Base-by-base conservation (phyloP, 1,140 invertebrate species). In the Popillia japonica region DNA sequence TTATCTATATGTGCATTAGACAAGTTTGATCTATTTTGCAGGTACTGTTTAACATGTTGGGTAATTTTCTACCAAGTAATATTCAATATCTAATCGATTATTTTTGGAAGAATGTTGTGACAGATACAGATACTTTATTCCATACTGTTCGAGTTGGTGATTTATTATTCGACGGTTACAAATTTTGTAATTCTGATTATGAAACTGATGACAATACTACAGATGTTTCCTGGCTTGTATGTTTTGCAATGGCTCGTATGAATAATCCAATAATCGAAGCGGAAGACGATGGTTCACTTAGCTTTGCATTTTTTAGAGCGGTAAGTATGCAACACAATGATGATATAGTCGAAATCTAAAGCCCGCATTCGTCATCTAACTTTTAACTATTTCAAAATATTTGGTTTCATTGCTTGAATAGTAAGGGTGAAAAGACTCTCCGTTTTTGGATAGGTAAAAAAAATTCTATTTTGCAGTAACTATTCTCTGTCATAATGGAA, bases 251-350 rank as follows among this genome's bases (percentile, higher is more conserved):
- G 14, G 61, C 72, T 27, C 11, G 77, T 20, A 2, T 80, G 41
- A 40, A 75, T 17, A 14, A 40, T 20, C 59, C 78, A 64, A 44
- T 79, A 22, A 10, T 79, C 40, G 22, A 40, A 14, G 40, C 14
- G 23, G 27, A 75, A 27, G 80, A 80, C 41, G 75, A 78, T 41
- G 17, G 68, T 14, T 76, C 76, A 7, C 64, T 81, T 40, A 44
- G 6, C 27, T 81, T 78, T 75, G 77, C 74, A 64, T 59, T 78
- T 40, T 77, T 78, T 44, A 78, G 42, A 27, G 72, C 11, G 7
- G 77, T 81, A 48, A 59, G 79, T 81, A 42, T 6, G 14, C 17
- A 17, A 6, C 0, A 48, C 6, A 48, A 48, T 48, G 9, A 1
- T 34, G 1, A 4, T 34, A 34, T 7, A 48, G n/a, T 0, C 44